These are phyloP conservation scores for Paramuricea clavata DNA, from an alignment of 92 coral and sea anemone genomes.

Conservation along the genomic window DNA sequence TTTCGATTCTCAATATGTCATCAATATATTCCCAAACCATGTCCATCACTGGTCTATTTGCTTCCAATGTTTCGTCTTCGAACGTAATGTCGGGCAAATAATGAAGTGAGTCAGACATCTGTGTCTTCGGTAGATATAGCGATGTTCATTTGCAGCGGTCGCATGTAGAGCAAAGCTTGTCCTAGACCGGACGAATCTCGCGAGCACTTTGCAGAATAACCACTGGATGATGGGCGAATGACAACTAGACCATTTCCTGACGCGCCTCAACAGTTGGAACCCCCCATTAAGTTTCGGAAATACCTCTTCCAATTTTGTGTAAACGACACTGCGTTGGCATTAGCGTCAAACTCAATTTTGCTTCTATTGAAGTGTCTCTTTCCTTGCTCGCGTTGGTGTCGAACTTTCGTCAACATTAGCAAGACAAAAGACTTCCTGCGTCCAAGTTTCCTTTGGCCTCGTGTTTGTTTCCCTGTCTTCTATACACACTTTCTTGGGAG, in stretches of 20 bases:
- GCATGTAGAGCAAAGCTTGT: conserved; percentile 45
- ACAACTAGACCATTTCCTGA: conserved; percentile 36
- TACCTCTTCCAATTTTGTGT: conserved; percentile 26
- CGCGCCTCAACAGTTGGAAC: conserved; percentile 44
- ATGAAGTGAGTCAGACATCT: conserved; percentile 2
- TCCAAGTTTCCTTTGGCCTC: conserved; percentile 49
- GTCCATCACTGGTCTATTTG: conserved; percentile 1
- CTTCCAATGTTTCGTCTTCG: conserved; percentile 4
- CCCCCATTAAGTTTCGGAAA: conserved; percentile 38
- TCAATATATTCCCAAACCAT: conserved; percentile 25
- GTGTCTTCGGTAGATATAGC: conserved; percentile 38
- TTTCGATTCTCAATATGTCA: conserved; percentile 18
- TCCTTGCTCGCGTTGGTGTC: conserved; percentile 43
- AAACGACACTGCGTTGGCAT: not conserved
- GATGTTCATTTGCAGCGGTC: conserved; percentile 51
- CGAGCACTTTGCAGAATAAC: conserved; percentile 43
- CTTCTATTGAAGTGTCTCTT: conserved; percentile 41
- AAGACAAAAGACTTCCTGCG: conserved; percentile 22
- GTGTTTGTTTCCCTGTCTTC: not conserved
- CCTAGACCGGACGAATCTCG: conserved; percentile 48
- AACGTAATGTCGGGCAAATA: not conserved
- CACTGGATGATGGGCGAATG: conserved; percentile 48
- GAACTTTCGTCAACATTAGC: conserved; percentile 49
- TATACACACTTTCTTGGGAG: conserved; percentile 41
- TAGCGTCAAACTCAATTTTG: conserved; percentile 41